Evolutionary conservation across 2,797 vertebrate species (phyloP).

Genomic region (Chrysocyon brachyurus): DNA sequence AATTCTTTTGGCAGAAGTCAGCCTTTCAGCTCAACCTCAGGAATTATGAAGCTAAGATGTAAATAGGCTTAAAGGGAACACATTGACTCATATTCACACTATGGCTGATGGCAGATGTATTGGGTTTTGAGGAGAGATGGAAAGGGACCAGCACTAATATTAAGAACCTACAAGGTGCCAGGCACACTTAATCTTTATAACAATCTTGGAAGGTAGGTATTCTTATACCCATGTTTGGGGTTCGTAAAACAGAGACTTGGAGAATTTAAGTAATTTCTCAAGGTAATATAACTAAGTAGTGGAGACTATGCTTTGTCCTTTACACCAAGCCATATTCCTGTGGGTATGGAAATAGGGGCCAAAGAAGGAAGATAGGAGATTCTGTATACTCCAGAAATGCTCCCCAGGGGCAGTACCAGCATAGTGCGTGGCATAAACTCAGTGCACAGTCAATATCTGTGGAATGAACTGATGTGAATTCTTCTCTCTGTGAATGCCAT

Average conservation of each 20-base stretch:
- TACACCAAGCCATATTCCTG: not conserved
- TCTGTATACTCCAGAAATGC: not conserved
- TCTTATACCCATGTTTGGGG: not conserved
- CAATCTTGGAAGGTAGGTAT: not conserved
- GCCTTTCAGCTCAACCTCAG: not conserved
- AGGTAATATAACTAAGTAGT: not conserved
- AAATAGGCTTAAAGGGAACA: not conserved
- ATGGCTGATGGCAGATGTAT: not conserved
- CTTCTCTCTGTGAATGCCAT: not conserved
- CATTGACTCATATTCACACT: not conserved
- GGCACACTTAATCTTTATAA: not conserved
- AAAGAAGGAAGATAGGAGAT: not conserved
- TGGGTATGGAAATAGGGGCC: not conserved
- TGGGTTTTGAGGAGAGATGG: not conserved
- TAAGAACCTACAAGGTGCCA: not conserved
- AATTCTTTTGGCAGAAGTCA: not conserved
- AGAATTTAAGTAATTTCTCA: not conserved
- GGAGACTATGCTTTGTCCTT: not conserved
- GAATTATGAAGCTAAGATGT: not conserved
- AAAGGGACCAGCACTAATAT: not conserved
- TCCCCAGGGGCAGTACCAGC: not conserved
- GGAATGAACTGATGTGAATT: constrained; percentile 47
- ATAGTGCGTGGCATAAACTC: not conserved
- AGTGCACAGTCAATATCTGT: not conserved
- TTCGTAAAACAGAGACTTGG: not conserved